Evolutionary conservation across 2,888 invertebrate genomes (phyloP).

Genomic region (Brachyopa scutellaris): DNA sequence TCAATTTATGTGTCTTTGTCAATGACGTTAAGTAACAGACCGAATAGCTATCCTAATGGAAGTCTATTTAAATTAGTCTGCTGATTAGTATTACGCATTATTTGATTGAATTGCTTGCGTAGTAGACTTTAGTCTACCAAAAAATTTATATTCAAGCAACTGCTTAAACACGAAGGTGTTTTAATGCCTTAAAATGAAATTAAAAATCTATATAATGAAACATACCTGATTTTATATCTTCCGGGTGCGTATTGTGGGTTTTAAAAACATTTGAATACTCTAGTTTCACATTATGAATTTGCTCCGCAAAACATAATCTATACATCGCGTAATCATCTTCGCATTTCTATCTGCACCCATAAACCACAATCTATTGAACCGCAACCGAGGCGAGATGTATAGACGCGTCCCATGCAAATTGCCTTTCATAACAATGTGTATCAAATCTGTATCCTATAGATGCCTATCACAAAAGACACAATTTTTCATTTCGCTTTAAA

Average conservation of each 20-base stretch:
- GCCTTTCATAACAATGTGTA: too few species aligned
- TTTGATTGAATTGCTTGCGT: neutral
- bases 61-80: neutral
- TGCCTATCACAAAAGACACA: too few species aligned
- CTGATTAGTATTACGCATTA: neutral
- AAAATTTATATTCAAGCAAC: neutral
- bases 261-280: neutral
- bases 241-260: slow-evolving; percentile 2
- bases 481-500: too few species aligned
- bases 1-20: neutral
- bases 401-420: too few species aligned
- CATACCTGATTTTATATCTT: slow-evolving; percentile 1
- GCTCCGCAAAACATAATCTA: neutral
- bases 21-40: slow-evolving; percentile 18
- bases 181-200: neutral
- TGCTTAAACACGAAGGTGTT: too few species aligned
- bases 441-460: too few species aligned
- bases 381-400: too few species aligned
- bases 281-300: slow-evolving; percentile 5
- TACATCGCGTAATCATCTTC: slow-evolving; percentile 30
- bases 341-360: neutral
- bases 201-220: neutral
- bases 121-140: neutral
- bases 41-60: neutral
- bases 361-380: slow-evolving; percentile 23